phyloP scores from a whole-genome alignment of 2,888 invertebrate genomes.

The Epirrita christyi region DNA sequence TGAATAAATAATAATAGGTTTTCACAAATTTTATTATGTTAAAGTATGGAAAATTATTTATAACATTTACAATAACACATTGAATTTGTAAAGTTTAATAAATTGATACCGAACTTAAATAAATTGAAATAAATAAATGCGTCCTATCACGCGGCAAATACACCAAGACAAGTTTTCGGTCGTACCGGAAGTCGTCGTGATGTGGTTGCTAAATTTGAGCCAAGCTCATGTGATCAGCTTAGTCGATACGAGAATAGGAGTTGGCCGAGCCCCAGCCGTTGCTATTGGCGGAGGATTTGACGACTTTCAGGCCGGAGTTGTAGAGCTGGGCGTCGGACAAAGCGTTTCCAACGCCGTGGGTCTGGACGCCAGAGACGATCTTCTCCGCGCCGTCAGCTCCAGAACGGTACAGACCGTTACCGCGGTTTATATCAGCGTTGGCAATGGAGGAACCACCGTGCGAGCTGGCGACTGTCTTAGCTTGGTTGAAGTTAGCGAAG shows the following conservation, averaged over 20 bases:
- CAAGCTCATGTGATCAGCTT: constrained; percentile 34
- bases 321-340: constrained; percentile 53
- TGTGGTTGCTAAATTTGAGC: constrained; percentile 59
- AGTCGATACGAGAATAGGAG: constrained; percentile 63
- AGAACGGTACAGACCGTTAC: constrained; percentile 43
- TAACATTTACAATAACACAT: background rate
- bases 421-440: constrained; percentile 41
- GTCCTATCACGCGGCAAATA: constrained; percentile 62
- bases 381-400: constrained; percentile 41
- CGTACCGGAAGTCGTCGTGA: constrained; percentile 69
- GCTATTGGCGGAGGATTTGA: constrained; percentile 55
- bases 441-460: constrained; percentile 42
- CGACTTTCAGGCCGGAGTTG: constrained; percentile 39
- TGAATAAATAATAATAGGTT: background rate
- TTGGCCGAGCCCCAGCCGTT: constrained; percentile 61
- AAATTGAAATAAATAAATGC: constrained; percentile 54
- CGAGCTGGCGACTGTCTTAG: constrained; percentile 31
- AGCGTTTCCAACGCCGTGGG: constrained; percentile 61
- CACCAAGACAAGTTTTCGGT: constrained; percentile 75
- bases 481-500: constrained; percentile 39
- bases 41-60: background rate
- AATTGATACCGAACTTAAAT: constrained; percentile 30
- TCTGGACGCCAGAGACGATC: constrained; percentile 52
- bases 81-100: background rate
- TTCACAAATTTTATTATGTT: background rate